Conservation (phyloP, 1,140 invertebrate species). For the Agrypnia vestita region DNA sequence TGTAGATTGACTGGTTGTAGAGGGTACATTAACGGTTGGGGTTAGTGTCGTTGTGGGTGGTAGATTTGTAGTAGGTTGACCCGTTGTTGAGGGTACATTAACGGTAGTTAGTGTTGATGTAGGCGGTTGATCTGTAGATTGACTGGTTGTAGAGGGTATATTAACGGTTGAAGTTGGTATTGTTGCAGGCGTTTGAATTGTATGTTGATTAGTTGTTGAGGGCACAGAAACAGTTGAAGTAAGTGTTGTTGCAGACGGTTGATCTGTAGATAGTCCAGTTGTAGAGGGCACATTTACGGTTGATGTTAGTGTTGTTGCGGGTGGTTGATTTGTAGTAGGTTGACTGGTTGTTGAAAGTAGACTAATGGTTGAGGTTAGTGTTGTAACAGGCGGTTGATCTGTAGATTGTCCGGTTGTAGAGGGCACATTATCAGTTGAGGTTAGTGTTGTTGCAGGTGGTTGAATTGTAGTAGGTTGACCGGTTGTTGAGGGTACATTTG, state of each 20-base stretch:
- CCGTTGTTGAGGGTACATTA: no score
- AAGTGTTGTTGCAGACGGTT: neutral
- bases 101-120: no score
- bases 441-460: neutral
- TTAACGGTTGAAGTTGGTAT: neutral
- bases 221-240: neutral
- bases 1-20: neutral
- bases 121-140: no score
- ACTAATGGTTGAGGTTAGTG: neutral
- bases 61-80: no score
- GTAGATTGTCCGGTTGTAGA: neutral
- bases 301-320: neutral
- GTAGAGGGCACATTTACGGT: neutral
- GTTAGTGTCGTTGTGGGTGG: no score
- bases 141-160: no score
- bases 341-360: neutral
- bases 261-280: neutral
- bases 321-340: no score
- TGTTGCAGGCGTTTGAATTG: no score
- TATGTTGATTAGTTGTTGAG: neutral
- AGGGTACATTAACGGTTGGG: no score
- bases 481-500: no score
- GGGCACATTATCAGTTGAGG: neutral
- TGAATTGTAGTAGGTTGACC: neutral
- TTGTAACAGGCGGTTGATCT: neutral